Conservation (phyloP, 2,113 vertebrate genomes). For the Perca flavescens region DNA sequence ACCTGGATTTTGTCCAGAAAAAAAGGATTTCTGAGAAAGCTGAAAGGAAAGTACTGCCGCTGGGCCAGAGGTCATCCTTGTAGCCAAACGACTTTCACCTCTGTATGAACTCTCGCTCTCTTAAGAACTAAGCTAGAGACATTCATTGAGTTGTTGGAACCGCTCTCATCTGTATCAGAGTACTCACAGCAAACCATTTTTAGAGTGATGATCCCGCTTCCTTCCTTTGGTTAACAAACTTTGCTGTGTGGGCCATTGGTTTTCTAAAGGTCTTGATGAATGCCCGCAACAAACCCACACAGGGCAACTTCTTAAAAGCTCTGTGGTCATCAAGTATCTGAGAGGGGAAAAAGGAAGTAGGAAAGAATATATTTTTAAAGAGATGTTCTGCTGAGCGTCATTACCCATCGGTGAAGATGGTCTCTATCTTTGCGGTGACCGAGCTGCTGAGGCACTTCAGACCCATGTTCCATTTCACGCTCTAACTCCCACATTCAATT, state of each 20-base stretch:
- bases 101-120: slow-evolving; percentile 11
- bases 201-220: background rate
- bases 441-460: slow-evolving; percentile 47
- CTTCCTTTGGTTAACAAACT: slow-evolving; percentile 4
- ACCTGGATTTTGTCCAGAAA: background rate
- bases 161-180: slow-evolving; percentile 4
- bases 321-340: slow-evolving; percentile 13
- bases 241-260: background rate
- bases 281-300: background rate
- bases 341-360: background rate
- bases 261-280: slow-evolving; percentile 14
- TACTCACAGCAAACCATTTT: background rate
- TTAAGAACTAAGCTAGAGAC: background rate
- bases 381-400: slow-evolving; percentile 23
- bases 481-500: slow-evolving; percentile 69
- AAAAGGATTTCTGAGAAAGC: slow-evolving; percentile 1
- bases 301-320: background rate
- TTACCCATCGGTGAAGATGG: slow-evolving; percentile 13
- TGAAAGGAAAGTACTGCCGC: background rate
- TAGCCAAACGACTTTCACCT: slow-evolving; percentile 1
- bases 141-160: background rate
- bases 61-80: slow-evolving; percentile 1
- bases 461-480: slow-evolving; percentile 72
- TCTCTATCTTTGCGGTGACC: slow-evolving; percentile 42
- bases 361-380: slow-evolving; percentile 46